phyloP scores from a whole-genome alignment of 2,113 vertebrate genomes.

The Lamprologus callipterus region DNA sequence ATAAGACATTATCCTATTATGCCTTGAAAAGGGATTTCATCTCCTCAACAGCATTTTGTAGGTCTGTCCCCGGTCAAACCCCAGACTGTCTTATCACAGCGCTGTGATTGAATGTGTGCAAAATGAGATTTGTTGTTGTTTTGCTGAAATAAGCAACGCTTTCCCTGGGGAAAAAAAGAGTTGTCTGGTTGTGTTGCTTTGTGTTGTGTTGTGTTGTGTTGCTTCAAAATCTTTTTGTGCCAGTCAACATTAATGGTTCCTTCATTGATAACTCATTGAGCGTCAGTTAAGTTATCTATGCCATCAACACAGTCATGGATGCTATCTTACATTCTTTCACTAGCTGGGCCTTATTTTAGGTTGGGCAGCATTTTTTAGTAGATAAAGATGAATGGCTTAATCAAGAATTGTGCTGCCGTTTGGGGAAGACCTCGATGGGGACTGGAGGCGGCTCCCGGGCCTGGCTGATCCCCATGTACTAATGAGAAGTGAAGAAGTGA shows the following conservation, averaged over 20 bases:
- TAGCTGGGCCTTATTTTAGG: background rate
- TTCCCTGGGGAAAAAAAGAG: accelerated
- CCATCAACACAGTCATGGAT: background rate
- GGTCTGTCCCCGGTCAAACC: background rate
- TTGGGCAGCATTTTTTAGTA: background rate
- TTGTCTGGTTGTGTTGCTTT: background rate
- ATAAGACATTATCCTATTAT: background rate
- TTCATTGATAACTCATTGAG: background rate
- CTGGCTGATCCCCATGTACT: background rate
- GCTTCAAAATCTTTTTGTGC: background rate
- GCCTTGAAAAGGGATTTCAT: background rate
- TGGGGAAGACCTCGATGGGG: background rate
- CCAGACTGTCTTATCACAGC: background rate
- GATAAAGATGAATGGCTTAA: background rate
- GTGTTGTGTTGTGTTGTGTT: accelerated
- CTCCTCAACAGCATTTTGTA: background rate
- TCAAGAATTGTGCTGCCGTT: background rate
- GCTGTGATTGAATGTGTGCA: background rate
- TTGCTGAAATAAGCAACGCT: background rate
- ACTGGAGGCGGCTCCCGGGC: accelerated
- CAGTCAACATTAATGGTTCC: background rate
- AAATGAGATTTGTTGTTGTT: background rate
- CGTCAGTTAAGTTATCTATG: background rate
- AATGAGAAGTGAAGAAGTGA: background rate
- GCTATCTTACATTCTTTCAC: background rate